Percentiles rank a stretch among this genome's conserved stretches.
These are phyloP conservation scores for Amphiura filiformis DNA, from an alignment of 35 echinoderm and acorn worm species.

Conservation along the genomic window DNA sequence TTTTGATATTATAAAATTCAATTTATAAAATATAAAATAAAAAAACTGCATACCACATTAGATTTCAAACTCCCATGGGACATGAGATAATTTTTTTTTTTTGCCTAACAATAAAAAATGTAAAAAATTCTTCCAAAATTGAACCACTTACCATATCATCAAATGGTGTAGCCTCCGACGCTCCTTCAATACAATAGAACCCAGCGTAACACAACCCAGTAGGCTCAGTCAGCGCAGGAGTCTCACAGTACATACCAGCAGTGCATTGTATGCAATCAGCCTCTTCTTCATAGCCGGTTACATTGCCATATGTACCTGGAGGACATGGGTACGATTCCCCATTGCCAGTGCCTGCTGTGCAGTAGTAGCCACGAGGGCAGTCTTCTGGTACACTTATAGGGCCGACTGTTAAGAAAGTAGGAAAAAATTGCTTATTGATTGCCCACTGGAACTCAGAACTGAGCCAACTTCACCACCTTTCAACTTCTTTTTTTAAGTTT, in stretches of 20 bases:
- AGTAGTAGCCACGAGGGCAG: slow-evolving; percentile 93
- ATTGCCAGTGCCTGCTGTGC: slow-evolving; percentile 68
- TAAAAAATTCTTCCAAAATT: no score
- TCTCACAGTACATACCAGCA: slow-evolving; percentile 79
- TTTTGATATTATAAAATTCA: no score
- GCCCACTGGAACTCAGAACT: background rate
- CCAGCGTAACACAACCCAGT: slow-evolving; percentile 93
- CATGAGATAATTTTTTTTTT: no score
- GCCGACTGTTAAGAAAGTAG: slow-evolving; percentile 60
- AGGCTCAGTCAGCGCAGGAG: slow-evolving; percentile 57
- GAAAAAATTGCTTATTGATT: background rate
- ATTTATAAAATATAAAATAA: no score
- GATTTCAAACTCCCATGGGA: no score
- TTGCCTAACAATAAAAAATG: no score
- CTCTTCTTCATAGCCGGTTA: slow-evolving; percentile 34
- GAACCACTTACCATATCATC: slow-evolving; percentile 96
- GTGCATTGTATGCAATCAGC: slow-evolving; percentile 80
- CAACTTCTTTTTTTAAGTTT: background rate
- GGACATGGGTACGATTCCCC: slow-evolving; percentile 71
- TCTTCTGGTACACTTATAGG: slow-evolving; percentile 56
- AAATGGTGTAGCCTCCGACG: slow-evolving; percentile 76
- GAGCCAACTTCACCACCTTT: background rate
- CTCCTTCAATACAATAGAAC: slow-evolving; percentile 86
- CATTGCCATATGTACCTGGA: slow-evolving; percentile 75
- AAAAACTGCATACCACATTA: no score